These are phyloP conservation scores for Scaptomyza parva DNA, from an alignment of 2,888 invertebrate genomes.

Conservation along the genomic window DNA sequence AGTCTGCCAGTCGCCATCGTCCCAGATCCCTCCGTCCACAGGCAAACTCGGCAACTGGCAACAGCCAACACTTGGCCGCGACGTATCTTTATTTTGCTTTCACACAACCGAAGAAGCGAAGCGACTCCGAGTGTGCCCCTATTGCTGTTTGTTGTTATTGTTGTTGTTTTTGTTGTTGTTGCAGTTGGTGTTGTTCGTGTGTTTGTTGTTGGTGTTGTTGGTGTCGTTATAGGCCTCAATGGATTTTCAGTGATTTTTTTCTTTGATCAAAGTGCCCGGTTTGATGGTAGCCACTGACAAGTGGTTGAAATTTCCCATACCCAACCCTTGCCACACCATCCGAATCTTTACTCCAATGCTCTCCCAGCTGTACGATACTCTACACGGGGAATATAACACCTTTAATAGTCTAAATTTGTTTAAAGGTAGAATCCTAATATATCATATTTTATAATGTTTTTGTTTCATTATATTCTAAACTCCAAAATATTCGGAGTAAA, in stretches of 20 bases:
- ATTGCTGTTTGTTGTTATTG: constrained; percentile 40
- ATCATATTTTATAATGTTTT: too few species aligned
- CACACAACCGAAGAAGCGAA: constrained; percentile 58
- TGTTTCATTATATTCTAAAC: too few species aligned
- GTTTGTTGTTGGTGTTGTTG: constrained; percentile 21
- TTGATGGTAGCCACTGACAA: constrained; percentile 72
- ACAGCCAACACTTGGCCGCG: constrained; percentile 69
- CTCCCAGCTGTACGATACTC: constrained; percentile 42
- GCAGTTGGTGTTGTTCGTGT: constrained; percentile 23
- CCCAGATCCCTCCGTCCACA: constrained; percentile 55
- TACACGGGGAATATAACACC: background rate
- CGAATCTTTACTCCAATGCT: constrained; percentile 25
- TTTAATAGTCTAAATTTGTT: background rate
- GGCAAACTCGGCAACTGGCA: constrained; percentile 41
- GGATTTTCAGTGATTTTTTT: constrained; percentile 75
- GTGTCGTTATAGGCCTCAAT: constrained; percentile 78
- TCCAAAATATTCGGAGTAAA: too few species aligned
- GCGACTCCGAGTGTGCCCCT: constrained; percentile 56
- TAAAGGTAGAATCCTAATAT: too few species aligned
- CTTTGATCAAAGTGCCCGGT: constrained; percentile 78
- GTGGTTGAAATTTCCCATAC: constrained; percentile 75
- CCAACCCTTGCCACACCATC: constrained; percentile 42
- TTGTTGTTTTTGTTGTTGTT: constrained; percentile 54
- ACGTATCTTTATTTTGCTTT: constrained; percentile 79
- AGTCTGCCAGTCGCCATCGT: constrained; percentile 54